Evolutionary conservation across 2,888 invertebrate species (phyloP).

Genomic region (Drosophila flavopinicola): DNA sequence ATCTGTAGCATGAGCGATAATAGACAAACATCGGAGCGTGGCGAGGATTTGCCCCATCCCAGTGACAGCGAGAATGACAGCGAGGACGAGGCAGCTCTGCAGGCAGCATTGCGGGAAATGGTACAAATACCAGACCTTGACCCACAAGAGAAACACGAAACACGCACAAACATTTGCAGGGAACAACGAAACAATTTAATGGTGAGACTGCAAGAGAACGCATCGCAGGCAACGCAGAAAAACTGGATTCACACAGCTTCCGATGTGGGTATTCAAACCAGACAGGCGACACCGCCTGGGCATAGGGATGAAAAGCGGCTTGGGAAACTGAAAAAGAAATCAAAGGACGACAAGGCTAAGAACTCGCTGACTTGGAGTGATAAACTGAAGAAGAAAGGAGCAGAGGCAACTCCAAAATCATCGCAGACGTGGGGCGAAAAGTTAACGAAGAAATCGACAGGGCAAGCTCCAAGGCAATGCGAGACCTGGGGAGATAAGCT

Average conservation of each 20-base stretch:
- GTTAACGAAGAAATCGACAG: too few species aligned
- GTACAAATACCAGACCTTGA: constrained; percentile 55
- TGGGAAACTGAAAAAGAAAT: too few species aligned
- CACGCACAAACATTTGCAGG: background rate
- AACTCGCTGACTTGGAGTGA: background rate
- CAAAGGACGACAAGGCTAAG: background rate
- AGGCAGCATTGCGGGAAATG: constrained; percentile 50
- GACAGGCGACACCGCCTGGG: too few species aligned
- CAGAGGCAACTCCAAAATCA: too few species aligned
- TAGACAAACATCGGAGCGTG: background rate
- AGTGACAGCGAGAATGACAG: constrained; percentile 5
- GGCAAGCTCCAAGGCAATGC: background rate
- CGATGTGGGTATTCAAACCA: background rate
- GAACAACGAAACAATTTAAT: background rate
- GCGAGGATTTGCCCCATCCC: background rate
- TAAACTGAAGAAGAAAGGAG: background rate
- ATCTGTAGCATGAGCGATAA: constrained; percentile 10
- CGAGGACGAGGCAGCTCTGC: constrained; percentile 48
- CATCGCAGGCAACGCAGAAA: constrained; percentile 2
- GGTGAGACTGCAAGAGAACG: background rate
- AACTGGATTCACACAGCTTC: constrained; percentile 5
- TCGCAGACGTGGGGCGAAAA: too few species aligned
- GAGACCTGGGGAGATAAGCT: constrained; percentile 4
- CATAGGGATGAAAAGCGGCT: background rate
- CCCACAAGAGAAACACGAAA: background rate